Percentiles rank a stretch among this genome's conserved stretches.
These are phyloP conservation scores for Nineta flava DNA, from an alignment of 2,888 invertebrate genomes.

Conservation along the genomic window DNA sequence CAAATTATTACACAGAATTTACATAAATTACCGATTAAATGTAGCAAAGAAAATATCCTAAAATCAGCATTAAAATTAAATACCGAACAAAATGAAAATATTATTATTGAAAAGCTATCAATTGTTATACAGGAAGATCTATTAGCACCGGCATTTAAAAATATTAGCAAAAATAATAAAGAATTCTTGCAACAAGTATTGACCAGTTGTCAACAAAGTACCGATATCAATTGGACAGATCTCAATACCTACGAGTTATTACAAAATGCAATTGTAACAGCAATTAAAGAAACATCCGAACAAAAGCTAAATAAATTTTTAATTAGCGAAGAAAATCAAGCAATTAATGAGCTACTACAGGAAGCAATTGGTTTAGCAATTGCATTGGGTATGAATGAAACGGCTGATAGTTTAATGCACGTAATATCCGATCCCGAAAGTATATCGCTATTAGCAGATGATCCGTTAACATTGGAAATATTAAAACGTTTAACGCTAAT, in stretches of 20 bases:
- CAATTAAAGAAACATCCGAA: conserved; percentile 45
- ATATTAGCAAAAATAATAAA: conserved; percentile 43
- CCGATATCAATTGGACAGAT: conserved; percentile 38
- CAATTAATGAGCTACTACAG: conserved; percentile 30
- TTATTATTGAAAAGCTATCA: conserved; percentile 44
- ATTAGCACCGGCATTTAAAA: conserved; percentile 47
- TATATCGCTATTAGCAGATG: conserved; percentile 37
- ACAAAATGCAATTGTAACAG: conserved; percentile 48
- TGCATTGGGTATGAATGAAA: conserved; percentile 48
- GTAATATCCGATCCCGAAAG: conserved; percentile 38
- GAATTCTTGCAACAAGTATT: conserved; percentile 41
- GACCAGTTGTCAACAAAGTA: conserved; percentile 30
- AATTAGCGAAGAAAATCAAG: conserved; percentile 25
- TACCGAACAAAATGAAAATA: conserved; percentile 34
- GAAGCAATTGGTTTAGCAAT: conserved; percentile 54
- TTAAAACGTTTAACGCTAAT: conserved; percentile 54
- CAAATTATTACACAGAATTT: conserved; percentile 31
- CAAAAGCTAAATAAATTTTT: conserved; percentile 34
- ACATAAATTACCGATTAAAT: conserved; percentile 27
- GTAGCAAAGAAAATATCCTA: conserved; percentile 45
- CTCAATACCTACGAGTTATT: conserved; percentile 46
- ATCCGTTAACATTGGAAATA: conserved; percentile 44
- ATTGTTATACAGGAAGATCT: conserved; percentile 46
- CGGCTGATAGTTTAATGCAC: conserved; percentile 37
- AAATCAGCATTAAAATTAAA: conserved; percentile 37